Evolutionary conservation across 1,140 invertebrate genomes (phyloP).

Genomic region (Hylyphantes graminicola): DNA sequence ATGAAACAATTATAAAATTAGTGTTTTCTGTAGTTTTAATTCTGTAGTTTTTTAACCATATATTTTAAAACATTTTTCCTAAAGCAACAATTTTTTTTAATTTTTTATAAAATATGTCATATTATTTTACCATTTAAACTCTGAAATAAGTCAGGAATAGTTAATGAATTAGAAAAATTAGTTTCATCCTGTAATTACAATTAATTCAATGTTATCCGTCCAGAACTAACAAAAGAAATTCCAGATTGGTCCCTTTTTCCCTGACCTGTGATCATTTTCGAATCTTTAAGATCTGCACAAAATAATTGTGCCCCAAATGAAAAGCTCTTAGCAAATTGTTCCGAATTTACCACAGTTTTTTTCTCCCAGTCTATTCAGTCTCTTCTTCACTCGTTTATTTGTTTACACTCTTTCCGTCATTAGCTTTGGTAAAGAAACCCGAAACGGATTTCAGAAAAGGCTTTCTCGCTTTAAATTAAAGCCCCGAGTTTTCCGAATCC

Average conservation of each 20-base stretch:
- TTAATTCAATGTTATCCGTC: no score
- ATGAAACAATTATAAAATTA: no score
- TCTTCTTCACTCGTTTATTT: slow-evolving; percentile 28
- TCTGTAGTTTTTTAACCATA: no score
- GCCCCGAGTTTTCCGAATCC: slow-evolving; percentile 22
- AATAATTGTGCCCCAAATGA: slow-evolving; percentile 34
- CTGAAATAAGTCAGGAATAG: no score
- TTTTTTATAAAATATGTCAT: no score
- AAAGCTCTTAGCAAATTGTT: slow-evolving; percentile 50
- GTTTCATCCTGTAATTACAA: no score
- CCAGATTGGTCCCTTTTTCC: slow-evolving; percentile 20
- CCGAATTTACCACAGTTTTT: slow-evolving; percentile 24
- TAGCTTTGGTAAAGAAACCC: slow-evolving; percentile 42
- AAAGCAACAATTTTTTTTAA: no score
- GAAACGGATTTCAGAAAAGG: slow-evolving; percentile 27
- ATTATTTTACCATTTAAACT: no score
- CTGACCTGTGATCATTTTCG: slow-evolving; percentile 13
- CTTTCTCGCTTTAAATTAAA: slow-evolving; percentile 53
- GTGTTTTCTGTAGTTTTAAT: no score
- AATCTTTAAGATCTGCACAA: slow-evolving; percentile 21
- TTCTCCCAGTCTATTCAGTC: background rate
- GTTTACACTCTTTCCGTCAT: slow-evolving; percentile 52
- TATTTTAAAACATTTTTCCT: no score
- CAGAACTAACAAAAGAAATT: no score
- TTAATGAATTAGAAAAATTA: no score